phyloP scores from a whole-genome alignment of 2,113 vertebrate genomes.

The Gadus chalcogrammus region DNA sequence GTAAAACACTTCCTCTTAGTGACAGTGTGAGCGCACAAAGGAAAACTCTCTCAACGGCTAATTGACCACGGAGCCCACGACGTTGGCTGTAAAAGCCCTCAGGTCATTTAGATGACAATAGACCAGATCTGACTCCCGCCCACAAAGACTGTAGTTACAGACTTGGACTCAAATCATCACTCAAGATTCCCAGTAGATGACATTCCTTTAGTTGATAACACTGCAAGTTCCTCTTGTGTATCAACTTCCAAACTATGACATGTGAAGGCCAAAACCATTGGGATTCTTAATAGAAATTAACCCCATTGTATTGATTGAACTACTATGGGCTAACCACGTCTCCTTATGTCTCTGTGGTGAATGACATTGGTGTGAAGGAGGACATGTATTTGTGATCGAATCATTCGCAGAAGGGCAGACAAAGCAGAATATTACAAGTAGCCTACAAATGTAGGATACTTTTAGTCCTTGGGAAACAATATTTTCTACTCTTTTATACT shows the following conservation, averaged over 20 bases:
- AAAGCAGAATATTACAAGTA: no score
- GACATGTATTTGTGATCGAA: constrained; percentile 55
- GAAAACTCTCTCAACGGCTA: constrained; percentile 42
- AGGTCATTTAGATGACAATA: constrained; percentile 12
- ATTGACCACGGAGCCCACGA: constrained; percentile 42
- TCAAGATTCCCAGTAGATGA: no score
- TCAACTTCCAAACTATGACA: no score
- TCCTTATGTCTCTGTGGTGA: constrained; percentile 18
- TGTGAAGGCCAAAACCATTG: no score
- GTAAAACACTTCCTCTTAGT: constrained; percentile 53
- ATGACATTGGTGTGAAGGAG: constrained; percentile 41
- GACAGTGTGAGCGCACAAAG: constrained; percentile 56
- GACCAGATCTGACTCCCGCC: constrained; percentile 19
- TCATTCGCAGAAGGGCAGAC: constrained; percentile 32
- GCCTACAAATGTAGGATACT: no score
- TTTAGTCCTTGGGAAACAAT: no score
- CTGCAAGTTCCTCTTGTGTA: no score
- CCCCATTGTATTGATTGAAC: no score
- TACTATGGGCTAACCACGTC: no score
- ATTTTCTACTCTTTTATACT: no score
- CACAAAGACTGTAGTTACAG: constrained; percentile 10
- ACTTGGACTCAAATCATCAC: neutral
- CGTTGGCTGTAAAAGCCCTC: constrained; percentile 4
- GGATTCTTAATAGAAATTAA: no score
- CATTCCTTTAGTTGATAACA: no score